Base-by-base conservation (phyloP, 2,113 vertebrate species). In the Amia ocellicauda region DNA sequence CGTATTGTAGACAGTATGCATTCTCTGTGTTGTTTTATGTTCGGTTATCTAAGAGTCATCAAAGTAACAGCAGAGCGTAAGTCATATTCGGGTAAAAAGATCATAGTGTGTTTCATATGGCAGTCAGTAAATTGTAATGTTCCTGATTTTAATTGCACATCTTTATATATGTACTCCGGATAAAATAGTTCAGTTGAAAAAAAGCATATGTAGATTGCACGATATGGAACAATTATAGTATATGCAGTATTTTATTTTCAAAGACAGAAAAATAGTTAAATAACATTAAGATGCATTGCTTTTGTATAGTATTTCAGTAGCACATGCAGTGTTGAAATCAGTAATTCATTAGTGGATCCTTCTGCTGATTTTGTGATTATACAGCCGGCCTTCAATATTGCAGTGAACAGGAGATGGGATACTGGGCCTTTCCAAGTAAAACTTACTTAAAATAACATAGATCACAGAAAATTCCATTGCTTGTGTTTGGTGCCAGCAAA, bases 11-110 rank as follows among this genome's bases (percentile, higher is more conserved):
- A 64, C 1, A 4, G 20, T 16, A 8, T 24, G 7, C n/a, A n/a
- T 26, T 14, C 19, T 53, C 49, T 17, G 14, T 17, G 23, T 53
- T 64, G 62, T 55, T 45, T 64, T 28, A 7, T 16, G 52, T 47
- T 22, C 14, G n/a, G 7, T 20, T 43, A 64, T 8, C 27, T 42
- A 13, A 13, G 54, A 60, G 42, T 23, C 42, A 9, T 57, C 40
- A 36, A 24, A 45, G 52, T 27, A 42, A n/a, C 53, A 43, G 22
- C 24, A 31, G 28, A 31, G n/a, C 41, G 27, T 9, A 55, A 22
- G 26, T 41, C 17, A 23, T 22, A 42, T 11, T 36, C 5, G 1
- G 31, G 31, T 16, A 42, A 59, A 60, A 5, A 19, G 40, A 47
- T 60, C 23, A 60, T n/a, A 47, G 20, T 17, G 16, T 2, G 14